phyloP scores from a whole-genome alignment of 1,140 invertebrate species.

The Dolichoris vasculosae region DNA sequence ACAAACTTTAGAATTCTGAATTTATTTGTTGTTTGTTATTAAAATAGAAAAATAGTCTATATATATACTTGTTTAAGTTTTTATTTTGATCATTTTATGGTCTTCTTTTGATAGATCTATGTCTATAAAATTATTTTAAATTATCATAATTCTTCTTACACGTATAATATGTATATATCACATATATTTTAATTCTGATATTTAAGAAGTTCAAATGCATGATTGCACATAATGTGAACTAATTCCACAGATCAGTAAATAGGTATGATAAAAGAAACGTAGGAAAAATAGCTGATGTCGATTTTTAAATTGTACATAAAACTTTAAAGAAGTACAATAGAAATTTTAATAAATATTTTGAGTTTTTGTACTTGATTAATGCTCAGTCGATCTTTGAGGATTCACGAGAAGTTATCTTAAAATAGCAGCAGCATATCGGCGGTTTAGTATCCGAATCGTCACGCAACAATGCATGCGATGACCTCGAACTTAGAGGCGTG shows the following conservation, averaged over 20 bases:
- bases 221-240: neutral
- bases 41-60: no score
- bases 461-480: constrained; percentile 65
- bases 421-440: constrained; percentile 58
- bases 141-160: no score
- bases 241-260: neutral
- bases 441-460: constrained; percentile 61
- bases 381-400: constrained; percentile 8
- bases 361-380: neutral
- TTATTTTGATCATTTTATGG: no score
- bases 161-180: no score
- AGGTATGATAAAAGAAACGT: neutral
- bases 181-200: neutral
- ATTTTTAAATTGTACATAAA: neutral
- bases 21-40: no score
- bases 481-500: constrained; percentile 60
- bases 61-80: no score
- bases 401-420: constrained; percentile 46
- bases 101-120: no score
- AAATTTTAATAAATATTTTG: neutral
- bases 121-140: no score
- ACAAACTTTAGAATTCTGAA: no score
- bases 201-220: neutral
- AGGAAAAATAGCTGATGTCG: neutral
- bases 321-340: neutral